Conservation (phyloP, 2,888 invertebrate genomes). For the Drosophila limbata region DNA sequence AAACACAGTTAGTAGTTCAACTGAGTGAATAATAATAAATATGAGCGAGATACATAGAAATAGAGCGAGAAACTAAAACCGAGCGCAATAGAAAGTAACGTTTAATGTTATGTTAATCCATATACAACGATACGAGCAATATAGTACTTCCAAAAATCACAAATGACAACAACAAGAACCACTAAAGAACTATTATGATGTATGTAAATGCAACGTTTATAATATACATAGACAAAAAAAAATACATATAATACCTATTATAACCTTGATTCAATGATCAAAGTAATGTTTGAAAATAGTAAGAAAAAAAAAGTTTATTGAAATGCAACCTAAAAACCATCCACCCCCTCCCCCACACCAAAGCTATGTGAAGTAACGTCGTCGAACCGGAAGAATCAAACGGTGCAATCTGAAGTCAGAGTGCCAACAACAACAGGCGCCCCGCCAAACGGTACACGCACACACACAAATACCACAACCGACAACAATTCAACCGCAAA, state of each 20-base stretch:
- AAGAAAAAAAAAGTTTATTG: background rate
- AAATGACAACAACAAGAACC: slow-evolving; percentile 33
- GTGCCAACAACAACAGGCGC: background rate
- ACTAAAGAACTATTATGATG: slow-evolving; percentile 20
- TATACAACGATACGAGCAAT: slow-evolving; percentile 69
- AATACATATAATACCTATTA: background rate
- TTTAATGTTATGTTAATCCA: slow-evolving; percentile 35
- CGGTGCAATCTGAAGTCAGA: background rate
- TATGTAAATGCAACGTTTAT: slow-evolving; percentile 27
- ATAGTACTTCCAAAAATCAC: slow-evolving; percentile 68
- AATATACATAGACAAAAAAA: slow-evolving; percentile 15
- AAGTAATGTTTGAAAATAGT: slow-evolving; percentile 7
- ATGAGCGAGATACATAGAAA: slow-evolving; percentile 20
- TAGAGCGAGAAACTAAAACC: slow-evolving; percentile 14
- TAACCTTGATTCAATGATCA: slow-evolving; percentile 19
- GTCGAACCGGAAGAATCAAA: background rate
- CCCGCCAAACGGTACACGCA: background rate
- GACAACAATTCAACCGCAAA: slow-evolving; percentile 5
- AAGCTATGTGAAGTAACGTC: background rate
- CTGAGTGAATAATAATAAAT: slow-evolving; percentile 20
- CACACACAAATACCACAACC: background rate
- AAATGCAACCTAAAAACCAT: slow-evolving; percentile 8
- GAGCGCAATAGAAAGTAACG: slow-evolving; percentile 20
- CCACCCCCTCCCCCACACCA: background rate
- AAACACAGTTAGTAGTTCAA: slow-evolving; percentile 44